Base-by-base conservation (phyloP, 2,113 vertebrate species). In the Anguilla japonica region DNA sequence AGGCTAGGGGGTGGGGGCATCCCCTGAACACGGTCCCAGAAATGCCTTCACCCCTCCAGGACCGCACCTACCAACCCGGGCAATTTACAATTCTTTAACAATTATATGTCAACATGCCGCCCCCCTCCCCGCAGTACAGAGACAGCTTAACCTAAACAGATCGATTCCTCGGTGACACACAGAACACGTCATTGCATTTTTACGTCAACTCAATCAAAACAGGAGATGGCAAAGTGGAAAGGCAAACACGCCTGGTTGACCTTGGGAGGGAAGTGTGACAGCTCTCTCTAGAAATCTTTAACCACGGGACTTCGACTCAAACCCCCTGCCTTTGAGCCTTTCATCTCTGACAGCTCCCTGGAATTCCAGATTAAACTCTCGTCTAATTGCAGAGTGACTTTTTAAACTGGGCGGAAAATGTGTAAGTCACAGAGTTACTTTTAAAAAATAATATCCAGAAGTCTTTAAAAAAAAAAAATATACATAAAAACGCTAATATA, bases 311-410 rank as follows among this genome's bases (percentile, higher is more conserved):
- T 71, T 60, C 57, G 15, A 60, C 20, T 67, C 60, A 26, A 67
- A 88, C 89, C 88, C 85, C 91, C 86, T 82, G 79, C 41, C 88
- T 53, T 79, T 50, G 63, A 26, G 16, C 15, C 50, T 53, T 90
- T 91, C 86, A 89, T 88, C 90, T 86, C 87, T 88, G 83, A 90
- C 86, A 86, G 87, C 89, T 87, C 84, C 85, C 88, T 50, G 85
- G 87, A 84, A 87, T 53, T 93, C 91, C 88, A 81, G 91, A 83
- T 92, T 90, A 90, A 88, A 92, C 84, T 89, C 89, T 89, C 87
- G 90, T 91, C 92, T 89, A 91, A 86, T 87, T 79, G 87, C 14
- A 84, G 40, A 39, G 83, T 5, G 84, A 89, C 26, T 75, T 75
- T 87, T 75, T 75, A 88, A 82, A 88, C 84, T n/a, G 2, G 57